Base-by-base conservation (phyloP, 2,888 invertebrate genomes). In the Fragum sueziense region DNA sequence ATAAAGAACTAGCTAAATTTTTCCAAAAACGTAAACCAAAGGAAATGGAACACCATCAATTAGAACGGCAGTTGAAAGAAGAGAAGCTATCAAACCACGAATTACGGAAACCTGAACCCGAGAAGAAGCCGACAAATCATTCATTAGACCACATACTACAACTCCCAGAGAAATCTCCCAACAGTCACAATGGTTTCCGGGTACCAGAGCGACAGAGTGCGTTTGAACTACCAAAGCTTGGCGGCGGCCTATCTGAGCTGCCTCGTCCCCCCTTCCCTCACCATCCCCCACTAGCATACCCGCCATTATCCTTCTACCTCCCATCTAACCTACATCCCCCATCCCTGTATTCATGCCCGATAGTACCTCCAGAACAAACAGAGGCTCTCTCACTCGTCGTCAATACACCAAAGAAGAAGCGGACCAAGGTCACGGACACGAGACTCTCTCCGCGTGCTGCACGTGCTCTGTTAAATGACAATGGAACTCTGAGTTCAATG, bases 311-410 rank as follows among this genome's bases (percentile, higher is more conserved):
- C 94, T 96, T 93, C 95, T 95, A 90, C 85, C 87, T 89, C 80
- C 88, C 87, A n/a, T 74, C 85, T 31, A 88, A 86, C 62, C 82
- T 88, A 34, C 86, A 86, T 79, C 80, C 88, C 57, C 87, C 89
- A 54, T 85, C 88, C n/a, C 82, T 89, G 76, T 89, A 86, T 79
- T 82, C 87, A 65, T 82, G 82, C 65, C 82, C 87, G 54, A 76
- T 82, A 14, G 70, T 85, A 65, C 86, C 87, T 37, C 92, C 91
- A 0, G 93, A 93, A 70, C 92, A 93, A 83, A 92, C 92, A 17
- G 98, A 98, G 93, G 98, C 98, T 3, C 95, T 99, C 76, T 97
- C 98, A 92, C 95, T 98, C 89, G 98, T 99, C 78, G 97, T 98
- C 88, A 97, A 97, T 65, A 90, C 90, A 3, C 98, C 98, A 1